Base-by-base conservation (phyloP, 1,140 invertebrate genomes). In the Heliconius himera region DNA sequence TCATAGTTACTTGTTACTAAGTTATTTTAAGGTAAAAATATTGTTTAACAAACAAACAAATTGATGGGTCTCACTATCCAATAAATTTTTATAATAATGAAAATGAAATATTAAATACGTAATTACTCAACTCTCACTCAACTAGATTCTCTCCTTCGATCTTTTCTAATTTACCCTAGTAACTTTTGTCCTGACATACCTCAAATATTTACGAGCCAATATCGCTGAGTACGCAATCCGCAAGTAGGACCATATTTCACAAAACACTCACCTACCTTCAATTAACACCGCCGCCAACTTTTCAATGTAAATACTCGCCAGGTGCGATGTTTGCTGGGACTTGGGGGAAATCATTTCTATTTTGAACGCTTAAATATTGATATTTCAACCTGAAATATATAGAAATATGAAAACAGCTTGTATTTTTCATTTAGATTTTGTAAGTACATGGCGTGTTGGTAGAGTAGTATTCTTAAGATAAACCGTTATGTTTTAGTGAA, bases 211-310 rank as follows among this genome's bases (percentile, higher is more conserved):
- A 75, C 73, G 78, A 79, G 66, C 73, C 49, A 76, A 79, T 79
- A 72, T 79, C 73, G 73, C 56, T 75, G 66, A 76, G 51, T 73
- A 79, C 78, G 78, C 78, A 75, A 66, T 54, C 75, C 73, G 70
- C 78, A 70, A 75, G 78, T 60, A 73, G 66, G 72, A 56, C 74
- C 81, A 88, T 84, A 88, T 87, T 85, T 89, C 84, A 86, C 84
- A 86, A 86, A 87, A 83, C 76, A 79, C 75, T 86, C 78, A 76
- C 85, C 54, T 22, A 56, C 81, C 77, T 81, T 82, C 81, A 83
- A 84, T 86, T 84, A 77, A 77, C 82, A 77, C 82, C 80, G 81
- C 80, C 54, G 54, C 54, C 54, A 22, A 56, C 54, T 56, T 22
- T 56, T 56, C 54, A 56, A 56, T 56, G 54, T 56, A 56, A 56